phyloP scores from a whole-genome alignment of 2,797 vertebrate genomes.

The Coendou prehensilis region DNA sequence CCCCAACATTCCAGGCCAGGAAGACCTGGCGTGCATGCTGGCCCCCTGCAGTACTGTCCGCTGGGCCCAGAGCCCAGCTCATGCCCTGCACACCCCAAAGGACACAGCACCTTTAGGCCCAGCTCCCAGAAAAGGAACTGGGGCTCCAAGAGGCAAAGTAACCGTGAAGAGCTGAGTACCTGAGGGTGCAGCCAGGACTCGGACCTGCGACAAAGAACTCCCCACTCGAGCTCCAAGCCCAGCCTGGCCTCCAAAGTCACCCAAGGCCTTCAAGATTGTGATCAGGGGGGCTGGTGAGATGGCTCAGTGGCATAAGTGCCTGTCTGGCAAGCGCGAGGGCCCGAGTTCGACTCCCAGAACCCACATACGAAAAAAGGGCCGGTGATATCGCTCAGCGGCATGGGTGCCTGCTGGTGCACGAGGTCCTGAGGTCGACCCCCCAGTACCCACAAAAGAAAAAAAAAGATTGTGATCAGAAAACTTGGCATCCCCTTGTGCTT shows the following conservation, averaged over 20 bases:
- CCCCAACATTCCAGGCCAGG: not conserved
- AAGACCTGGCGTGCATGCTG: fast-evolving
- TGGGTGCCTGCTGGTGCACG: too few species aligned
- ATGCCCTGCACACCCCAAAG: not conserved
- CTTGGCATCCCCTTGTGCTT: not conserved
- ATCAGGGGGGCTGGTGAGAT: too few species aligned
- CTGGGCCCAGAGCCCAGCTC: not conserved
- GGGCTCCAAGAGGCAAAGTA: fast-evolving
- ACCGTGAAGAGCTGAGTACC: fast-evolving
- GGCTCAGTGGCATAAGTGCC: too few species aligned
- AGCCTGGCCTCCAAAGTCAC: not conserved
- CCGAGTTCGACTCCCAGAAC: too few species aligned
- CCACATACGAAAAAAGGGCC: too few species aligned
- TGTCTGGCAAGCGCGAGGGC: too few species aligned
- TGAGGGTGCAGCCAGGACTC: not conserved
- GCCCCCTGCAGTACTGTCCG: not conserved
- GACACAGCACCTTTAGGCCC: not conserved
- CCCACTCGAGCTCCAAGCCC: not conserved
- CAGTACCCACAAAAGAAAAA: too few species aligned
- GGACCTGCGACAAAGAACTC: too few species aligned
- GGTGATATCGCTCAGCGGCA: too few species aligned
- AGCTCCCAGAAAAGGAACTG: not conserved
- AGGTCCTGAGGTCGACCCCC: too few species aligned
- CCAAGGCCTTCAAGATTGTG: not conserved
- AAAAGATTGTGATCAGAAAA: not conserved